Conservation (phyloP, 2,888 invertebrate genomes). For the Nomada ferruginata region DNA sequence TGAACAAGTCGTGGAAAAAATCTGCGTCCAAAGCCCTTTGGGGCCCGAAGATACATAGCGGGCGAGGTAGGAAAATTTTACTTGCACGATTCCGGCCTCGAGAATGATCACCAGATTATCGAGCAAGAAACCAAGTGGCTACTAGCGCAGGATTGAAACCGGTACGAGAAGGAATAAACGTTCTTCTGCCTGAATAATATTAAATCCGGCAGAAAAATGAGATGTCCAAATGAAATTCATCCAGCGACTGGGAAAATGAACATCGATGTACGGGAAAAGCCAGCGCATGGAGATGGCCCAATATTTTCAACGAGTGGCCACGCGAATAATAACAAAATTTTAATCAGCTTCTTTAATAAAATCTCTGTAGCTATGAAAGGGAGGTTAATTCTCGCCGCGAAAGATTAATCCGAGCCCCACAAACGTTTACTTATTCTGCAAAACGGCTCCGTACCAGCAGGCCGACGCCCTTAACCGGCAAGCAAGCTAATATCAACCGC, state of each 20-base stretch:
- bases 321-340: constrained; percentile 13
- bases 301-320: not conserved
- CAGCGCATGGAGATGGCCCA: not conserved
- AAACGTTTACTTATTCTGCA: constrained; percentile 26
- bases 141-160: not conserved
- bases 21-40: not conserved
- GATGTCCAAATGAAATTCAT: not conserved
- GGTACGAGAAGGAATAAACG: not conserved
- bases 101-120: constrained; percentile 3
- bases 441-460: not conserved
- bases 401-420: constrained; percentile 13
- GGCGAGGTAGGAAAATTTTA: not conserved
- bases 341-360: constrained; percentile 42
- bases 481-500: constrained; percentile 37
- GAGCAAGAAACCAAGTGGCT: not conserved
- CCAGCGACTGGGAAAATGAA: not conserved
- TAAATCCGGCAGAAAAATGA: no score
- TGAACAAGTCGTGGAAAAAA: not conserved
- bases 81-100: not conserved
- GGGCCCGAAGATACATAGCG: no score
- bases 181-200: not conserved
- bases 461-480: constrained; percentile 9
- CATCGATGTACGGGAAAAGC: not conserved
- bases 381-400: constrained; percentile 18
- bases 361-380: not conserved